Base-by-base conservation (phyloP, 1,140 invertebrate species). In the Atta colombica region DNA sequence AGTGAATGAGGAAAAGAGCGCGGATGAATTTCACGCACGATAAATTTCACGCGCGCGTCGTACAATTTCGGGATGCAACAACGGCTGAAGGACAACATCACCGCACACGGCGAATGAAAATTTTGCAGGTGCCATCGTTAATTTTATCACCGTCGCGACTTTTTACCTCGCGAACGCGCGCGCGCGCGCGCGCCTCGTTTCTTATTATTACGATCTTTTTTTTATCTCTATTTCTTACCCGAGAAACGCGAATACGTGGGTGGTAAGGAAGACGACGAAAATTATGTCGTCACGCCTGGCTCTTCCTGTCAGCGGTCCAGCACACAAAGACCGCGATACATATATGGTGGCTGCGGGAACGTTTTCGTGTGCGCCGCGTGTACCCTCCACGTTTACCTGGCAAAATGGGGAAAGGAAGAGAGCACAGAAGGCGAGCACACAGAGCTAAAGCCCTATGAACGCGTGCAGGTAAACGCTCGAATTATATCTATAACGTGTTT, bases 391-490 rank as follows among this genome's bases (percentile, higher is more conserved):
- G 55, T 55, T 84, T 89, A 88, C 85, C 87, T 90, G 81, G 63
- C 58, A 63, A 71, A 65, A 86, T 89, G 65, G 75, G 63, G 61
- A 85, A 82, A 84, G 60, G 68, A 74, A 61, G 77, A 58, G 69
- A 81, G 74, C 60, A 53, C 61, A 25, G 60, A 55, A 80, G 53
- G 60, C 49, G 71, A 74, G 75, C 25, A 53, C n/a, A 55, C 18
- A 35, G 49, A 58, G 35, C n/a, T 25, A 12, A 58, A 69, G 49
- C 49, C 49, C 55, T 74, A 58, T 55, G 31, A 35, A 25, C 35
- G 82, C 74, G 75, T 77, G 77, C 69, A 89, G 87, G 90, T 91
- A 89, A 85, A 81, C 77, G 86, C 81, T 71, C 77, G 84, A 85
- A 90, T 91, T 89, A 86, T 89, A 86, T 86, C 77, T 88, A 87